Percentiles rank a stretch among this genome's conserved stretches.
These are phyloP conservation scores for Lophius americanus DNA, from an alignment of 2,797 vertebrate genomes.

Conservation along the genomic window DNA sequence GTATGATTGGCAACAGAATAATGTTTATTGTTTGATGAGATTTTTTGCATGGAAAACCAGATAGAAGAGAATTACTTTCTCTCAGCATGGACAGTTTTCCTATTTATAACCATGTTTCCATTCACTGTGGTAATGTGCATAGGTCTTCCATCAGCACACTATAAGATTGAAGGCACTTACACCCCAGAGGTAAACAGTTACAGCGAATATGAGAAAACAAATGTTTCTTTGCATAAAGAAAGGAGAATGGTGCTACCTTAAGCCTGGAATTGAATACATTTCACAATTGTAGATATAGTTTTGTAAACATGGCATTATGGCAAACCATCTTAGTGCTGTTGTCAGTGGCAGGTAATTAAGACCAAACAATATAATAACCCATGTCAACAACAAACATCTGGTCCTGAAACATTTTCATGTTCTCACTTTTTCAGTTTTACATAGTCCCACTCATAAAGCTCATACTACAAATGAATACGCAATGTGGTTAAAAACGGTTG, in stretches of 20 bases:
- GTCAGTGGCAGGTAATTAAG: constrained; percentile 25
- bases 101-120: not conserved
- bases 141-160: constrained; percentile 12
- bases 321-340: constrained; percentile 42
- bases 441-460: too few species aligned
- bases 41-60: not conserved
- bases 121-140: constrained; percentile 16
- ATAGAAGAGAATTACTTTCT: not conserved
- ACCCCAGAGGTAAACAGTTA: constrained; percentile 10
- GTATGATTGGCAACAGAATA: constrained; percentile 5
- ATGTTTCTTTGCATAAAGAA: constrained; percentile 12
- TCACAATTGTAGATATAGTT: constrained; percentile 16
- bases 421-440: not conserved
- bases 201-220: constrained; percentile 16
- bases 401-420: not conserved
- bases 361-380: constrained; percentile 10
- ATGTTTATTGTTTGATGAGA: constrained; percentile 21
- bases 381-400: constrained; percentile 1
- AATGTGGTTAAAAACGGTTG: too few species aligned
- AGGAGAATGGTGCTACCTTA: constrained; percentile 9
- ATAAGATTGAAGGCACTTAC: constrained; percentile 23
- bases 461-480: too few species aligned
- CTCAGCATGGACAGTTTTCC: not conserved
- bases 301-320: constrained; percentile 54
- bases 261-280: constrained; percentile 11